Evolutionary conservation across 2,113 vertebrate species (phyloP), one percentile per base, ranked within the genome.

Genomic region (Takifugu bimaculatus): DNA sequence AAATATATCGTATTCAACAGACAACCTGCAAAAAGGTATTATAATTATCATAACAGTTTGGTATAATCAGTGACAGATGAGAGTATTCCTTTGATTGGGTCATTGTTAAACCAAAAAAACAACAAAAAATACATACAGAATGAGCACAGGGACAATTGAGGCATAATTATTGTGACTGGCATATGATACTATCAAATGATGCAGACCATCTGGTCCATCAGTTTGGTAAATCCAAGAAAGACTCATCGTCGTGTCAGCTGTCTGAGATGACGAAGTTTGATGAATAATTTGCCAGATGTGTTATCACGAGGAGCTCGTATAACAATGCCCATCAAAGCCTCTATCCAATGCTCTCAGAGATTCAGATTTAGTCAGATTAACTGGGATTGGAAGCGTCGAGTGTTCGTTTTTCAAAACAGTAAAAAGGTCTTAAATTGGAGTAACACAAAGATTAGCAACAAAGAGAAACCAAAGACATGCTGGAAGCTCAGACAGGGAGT

Each of bases 401-500:
- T 29, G 3, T 29, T 5, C 3, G 29, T 32, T 32, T 39, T 39
- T 3, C 0, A 39, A 56, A 60, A 74, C 73, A 76, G 68, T 75
- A 63, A 79, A 86, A 74, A 78, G 68, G 53, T 60, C 66, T 78
- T 12, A 20, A 72, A 66, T 65, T 63, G 55, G 61, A 75, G 77
- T 68, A 57, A 69, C 67, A 52, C 72, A 84, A 74, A 81, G 65
- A 84, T 80, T 70, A 85, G 72, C 67, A 71, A 42, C 60, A 82
- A 68, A 77, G 68, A 74, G 74, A 87, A 86, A 82, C 80, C 86
- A 86, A 86, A 85, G 79, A 78, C 86, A 87, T 85, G 78, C 74
- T 90, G 85, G 78, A 87, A 76, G 80, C 76, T 76, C 67, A 82
- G 66, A 81, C 78, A 57, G 85, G 85, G 88, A 90, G 85, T 90